Percentiles rank a stretch among this genome's conserved stretches.
Evolutionary conservation across 1,140 invertebrate species (phyloP).

Genomic region (Metaphire vulgaris): DNA sequence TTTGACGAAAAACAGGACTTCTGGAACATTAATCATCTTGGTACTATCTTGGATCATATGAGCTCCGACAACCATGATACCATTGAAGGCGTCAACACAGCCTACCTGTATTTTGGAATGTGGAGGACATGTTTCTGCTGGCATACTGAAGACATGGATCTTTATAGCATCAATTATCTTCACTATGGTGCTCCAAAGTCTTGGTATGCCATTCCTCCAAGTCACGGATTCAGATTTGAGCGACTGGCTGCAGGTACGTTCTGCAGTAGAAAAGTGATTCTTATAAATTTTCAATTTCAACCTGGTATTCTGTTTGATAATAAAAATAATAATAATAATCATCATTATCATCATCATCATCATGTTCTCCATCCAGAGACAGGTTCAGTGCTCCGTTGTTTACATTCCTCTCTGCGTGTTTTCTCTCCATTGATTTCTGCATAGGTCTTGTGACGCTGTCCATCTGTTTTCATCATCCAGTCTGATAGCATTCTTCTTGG

Average conservation of each 20-base stretch:
- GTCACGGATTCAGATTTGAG: constrained; percentile 86
- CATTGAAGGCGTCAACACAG: constrained; percentile 91
- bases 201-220: constrained; percentile 89
- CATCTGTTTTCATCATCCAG: no score
- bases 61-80: constrained; percentile 88
- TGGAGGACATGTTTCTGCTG: constrained; percentile 99
- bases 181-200: constrained; percentile 94
- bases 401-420: no score
- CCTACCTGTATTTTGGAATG: constrained; percentile 99
- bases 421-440: no score
- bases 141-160: constrained; percentile 99
- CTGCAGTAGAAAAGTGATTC: no score
- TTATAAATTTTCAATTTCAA: no score
- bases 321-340: no score
- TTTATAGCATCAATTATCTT: constrained; percentile 97
- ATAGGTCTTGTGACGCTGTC: no score
- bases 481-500: no score
- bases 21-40: constrained; percentile 92
- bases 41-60: constrained; percentile 84
- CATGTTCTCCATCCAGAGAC: no score
- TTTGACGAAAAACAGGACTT: constrained; percentile 69
- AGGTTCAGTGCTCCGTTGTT: no score
- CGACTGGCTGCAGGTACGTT: constrained; percentile 69
- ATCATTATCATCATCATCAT: no score
- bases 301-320: no score